phyloP scores from a whole-genome alignment of 2,888 invertebrate species.

The Isoperla grammatica region DNA sequence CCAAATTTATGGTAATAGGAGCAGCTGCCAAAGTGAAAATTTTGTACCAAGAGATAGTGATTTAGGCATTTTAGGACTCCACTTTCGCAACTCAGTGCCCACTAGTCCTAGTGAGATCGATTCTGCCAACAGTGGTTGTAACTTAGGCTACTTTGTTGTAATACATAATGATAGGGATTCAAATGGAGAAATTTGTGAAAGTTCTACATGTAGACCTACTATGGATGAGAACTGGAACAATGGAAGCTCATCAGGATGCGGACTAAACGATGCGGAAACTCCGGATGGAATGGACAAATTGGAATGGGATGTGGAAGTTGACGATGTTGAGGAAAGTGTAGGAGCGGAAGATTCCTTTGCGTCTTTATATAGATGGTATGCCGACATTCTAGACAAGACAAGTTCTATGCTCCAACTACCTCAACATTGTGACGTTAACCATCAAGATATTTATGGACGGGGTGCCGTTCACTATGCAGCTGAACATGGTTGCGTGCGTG shows the following conservation, averaged over 20 bases:
- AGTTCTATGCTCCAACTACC: slow-evolving; percentile 34
- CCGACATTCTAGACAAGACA: slow-evolving; percentile 64
- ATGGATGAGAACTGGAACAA: slow-evolving; percentile 25
- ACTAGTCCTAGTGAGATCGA: slow-evolving; percentile 38
- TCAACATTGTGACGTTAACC: slow-evolving; percentile 49
- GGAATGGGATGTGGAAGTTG: slow-evolving; percentile 72
- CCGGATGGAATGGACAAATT: slow-evolving; percentile 58
- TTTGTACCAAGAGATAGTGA: no score
- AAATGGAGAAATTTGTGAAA: slow-evolving; percentile 11
- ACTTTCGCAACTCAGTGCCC: slow-evolving; percentile 38
- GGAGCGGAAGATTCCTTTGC: slow-evolving; percentile 52
- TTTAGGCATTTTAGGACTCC: slow-evolving; percentile 13
- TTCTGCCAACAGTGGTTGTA: slow-evolving; percentile 38
- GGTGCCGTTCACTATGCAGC: slow-evolving; percentile 71
- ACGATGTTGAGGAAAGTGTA: slow-evolving; percentile 42
- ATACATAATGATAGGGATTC: slow-evolving; percentile 41
- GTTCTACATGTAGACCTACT: background rate
- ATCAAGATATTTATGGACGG: slow-evolving; percentile 57
- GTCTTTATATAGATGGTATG: slow-evolving; percentile 61
- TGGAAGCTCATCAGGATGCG: slow-evolving; percentile 17
- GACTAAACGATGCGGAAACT: slow-evolving; percentile 43
- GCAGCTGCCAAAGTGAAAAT: no score
- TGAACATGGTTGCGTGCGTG: slow-evolving; percentile 57
- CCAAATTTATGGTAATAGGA: no score
- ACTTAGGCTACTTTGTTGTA: slow-evolving; percentile 46